Base-by-base conservation (phyloP, 2,888 invertebrate genomes). In the Pammene aurita region DNA sequence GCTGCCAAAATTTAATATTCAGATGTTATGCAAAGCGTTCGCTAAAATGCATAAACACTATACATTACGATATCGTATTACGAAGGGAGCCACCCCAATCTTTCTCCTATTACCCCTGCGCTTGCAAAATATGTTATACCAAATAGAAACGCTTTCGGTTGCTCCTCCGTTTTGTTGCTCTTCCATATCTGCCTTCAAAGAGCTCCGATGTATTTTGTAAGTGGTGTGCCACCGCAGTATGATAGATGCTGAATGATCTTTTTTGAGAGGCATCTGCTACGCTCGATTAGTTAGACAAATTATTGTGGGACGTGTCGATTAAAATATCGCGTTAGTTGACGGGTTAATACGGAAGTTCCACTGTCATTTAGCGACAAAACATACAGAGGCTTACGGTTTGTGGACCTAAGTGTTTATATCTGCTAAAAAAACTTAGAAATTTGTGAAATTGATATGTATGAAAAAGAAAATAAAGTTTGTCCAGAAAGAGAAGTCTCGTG, bases 31-130 rank as follows among this genome's bases (percentile, higher is more conserved):
- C 68, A 68, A 68, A 68, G 63, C 68, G 68, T 16, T 68, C 42
- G 63, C 74, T 81, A 83, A 83, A 81, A 78, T 80, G 77, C 77
- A 78, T 77, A 78, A 76, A 82, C 77, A 82, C 83, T 81, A 84
- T 84, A 79, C 79, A 82, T 84, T 81, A 80, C 68, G 65, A 58
- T 64, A 68, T 68, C 68, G 52, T 52, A 68, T 68, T 68, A 68
- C 57, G 14, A 62, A 42, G 68, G 68, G 68, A 55, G 52, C 44
- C 57, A 68, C 68, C 68, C 68, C 61, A 67, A 61, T 63, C 68
- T 57, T 52, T 11, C 18, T 9, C 14, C 42, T 38, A 4, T 18
- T 57, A 44, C 63, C 57, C 35, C 11, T 11, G 35, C 16, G 16
- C 26, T 38, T 11, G 16, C 11, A 63, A 38, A 42, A 63, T 52